phyloP scores from a whole-genome alignment of 2,797 vertebrate species.

The Arrhamphus sclerolepis region DNA sequence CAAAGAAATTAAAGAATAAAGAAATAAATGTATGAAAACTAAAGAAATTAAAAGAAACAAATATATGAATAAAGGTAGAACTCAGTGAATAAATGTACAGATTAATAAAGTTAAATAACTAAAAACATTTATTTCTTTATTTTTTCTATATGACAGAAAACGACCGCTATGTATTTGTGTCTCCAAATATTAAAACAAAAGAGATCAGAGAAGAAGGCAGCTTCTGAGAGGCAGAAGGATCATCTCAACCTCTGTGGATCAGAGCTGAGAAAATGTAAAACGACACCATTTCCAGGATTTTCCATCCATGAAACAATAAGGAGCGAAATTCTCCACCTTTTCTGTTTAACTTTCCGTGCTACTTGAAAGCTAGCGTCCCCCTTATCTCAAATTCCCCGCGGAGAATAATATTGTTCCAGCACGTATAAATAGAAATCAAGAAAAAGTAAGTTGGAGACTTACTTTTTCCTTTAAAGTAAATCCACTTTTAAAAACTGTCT shows the following conservation, averaged over 20 bases:
- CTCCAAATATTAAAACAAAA: slow-evolving; percentile 1
- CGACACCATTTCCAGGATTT: slow-evolving; percentile 47
- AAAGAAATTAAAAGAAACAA: too few species aligned
- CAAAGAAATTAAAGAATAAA: too few species aligned
- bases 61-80: too few species aligned
- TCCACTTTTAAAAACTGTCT: slow-evolving; percentile 72
- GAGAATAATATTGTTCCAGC: slow-evolving; percentile 65
- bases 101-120: too few species aligned
- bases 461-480: slow-evolving; percentile 64
- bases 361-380: slow-evolving; percentile 63
- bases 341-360: slow-evolving; percentile 47
- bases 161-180: neutral
- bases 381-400: slow-evolving; percentile 33
- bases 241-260: slow-evolving; percentile 33
- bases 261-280: slow-evolving; percentile 20
- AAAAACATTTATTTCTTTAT: too few species aligned
- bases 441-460: slow-evolving; percentile 64
- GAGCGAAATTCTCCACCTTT: slow-evolving; percentile 56
- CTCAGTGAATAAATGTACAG: too few species aligned
- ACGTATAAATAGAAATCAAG: slow-evolving; percentile 73
- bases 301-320: slow-evolving; percentile 60
- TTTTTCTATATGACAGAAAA: neutral
- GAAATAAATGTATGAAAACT: too few species aligned
- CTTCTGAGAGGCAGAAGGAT: slow-evolving; percentile 19
- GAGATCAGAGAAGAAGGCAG: neutral